Conservation (phyloP, 2,888 invertebrate species). For the Cynaeus angustus region DNA sequence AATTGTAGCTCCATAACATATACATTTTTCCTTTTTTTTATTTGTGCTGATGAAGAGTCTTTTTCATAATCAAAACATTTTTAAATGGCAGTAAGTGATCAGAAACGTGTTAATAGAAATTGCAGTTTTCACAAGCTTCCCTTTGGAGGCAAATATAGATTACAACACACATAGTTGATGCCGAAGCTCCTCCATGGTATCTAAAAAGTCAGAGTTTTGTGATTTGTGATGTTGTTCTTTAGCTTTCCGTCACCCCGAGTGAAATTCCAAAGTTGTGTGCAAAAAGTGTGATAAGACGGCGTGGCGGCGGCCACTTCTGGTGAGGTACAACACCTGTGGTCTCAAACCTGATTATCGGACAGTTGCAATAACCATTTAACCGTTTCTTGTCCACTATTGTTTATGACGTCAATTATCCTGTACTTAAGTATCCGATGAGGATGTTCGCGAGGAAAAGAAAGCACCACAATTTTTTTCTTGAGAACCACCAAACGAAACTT, state of each 20-base stretch:
- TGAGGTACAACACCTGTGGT: constrained; percentile 59
- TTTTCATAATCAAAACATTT: too few relatives aligned
- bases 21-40: too few relatives aligned
- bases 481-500: constrained; percentile 23
- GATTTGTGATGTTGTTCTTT: not conserved
- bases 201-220: too few relatives aligned
- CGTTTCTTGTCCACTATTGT: constrained; percentile 60
- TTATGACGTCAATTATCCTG: constrained; percentile 58
- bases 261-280: constrained; percentile 40
- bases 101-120: too few relatives aligned
- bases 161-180: too few relatives aligned
- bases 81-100: too few relatives aligned
- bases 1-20: too few relatives aligned
- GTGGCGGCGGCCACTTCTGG: constrained; percentile 34
- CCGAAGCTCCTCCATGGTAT: too few relatives aligned
- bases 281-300: constrained; percentile 47
- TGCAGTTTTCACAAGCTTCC: too few relatives aligned
- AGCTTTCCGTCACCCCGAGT: not conserved
- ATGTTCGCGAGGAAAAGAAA: constrained; percentile 29
- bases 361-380: constrained; percentile 59
- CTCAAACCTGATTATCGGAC: constrained; percentile 57
- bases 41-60: too few relatives aligned
- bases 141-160: too few relatives aligned
- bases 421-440: constrained; percentile 39
- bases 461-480: constrained; percentile 9